These are phyloP conservation scores for Papilio protenor DNA, from an alignment of 2,888 invertebrate species.

Conservation along the genomic window DNA sequence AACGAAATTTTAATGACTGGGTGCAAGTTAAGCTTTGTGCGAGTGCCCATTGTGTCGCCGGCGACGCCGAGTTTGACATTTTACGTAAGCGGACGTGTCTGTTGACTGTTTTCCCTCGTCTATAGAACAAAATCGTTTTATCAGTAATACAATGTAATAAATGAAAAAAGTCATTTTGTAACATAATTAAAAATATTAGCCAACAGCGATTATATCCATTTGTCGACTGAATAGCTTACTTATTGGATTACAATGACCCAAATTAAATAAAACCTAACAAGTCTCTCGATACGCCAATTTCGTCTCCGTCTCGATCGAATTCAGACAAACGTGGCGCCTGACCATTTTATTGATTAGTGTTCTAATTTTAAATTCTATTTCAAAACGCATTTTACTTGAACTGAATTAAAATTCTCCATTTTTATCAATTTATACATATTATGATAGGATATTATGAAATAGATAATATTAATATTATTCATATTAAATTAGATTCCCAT, in stretches of 20 bases:
- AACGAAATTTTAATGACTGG: slow-evolving; percentile 79
- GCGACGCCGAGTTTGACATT: slow-evolving; percentile 72
- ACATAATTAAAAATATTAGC: slow-evolving; percentile 33
- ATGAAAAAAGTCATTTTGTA: slow-evolving; percentile 35
- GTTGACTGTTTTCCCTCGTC: slow-evolving; percentile 61
- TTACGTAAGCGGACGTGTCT: slow-evolving; percentile 66
- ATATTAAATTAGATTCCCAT: not conserved
- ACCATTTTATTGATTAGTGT: not conserved
- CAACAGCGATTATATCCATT: slow-evolving; percentile 11
- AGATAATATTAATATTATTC: not conserved
- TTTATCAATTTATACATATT: not conserved
- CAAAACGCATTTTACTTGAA: not conserved
- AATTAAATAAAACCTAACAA: slow-evolving; percentile 16
- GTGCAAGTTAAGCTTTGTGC: slow-evolving; percentile 80
- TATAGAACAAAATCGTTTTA: slow-evolving; percentile 60
- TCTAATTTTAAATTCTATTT: slow-evolving; percentile 3
- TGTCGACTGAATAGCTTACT: slow-evolving; percentile 15
- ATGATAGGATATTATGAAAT: not conserved
- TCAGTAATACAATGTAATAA: slow-evolving; percentile 33
- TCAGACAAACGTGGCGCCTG: not conserved
- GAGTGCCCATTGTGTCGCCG: slow-evolving; percentile 71
- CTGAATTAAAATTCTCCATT: not conserved
- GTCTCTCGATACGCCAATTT: slow-evolving; percentile 2
- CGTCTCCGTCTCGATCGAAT: not conserved
- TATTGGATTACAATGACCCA: not conserved